Percentiles rank a stretch among this genome's conserved stretches.
These are phyloP conservation scores for Meloidogyne exigua DNA, from an alignment of 1,140 invertebrate species.

Conservation along the genomic window DNA sequence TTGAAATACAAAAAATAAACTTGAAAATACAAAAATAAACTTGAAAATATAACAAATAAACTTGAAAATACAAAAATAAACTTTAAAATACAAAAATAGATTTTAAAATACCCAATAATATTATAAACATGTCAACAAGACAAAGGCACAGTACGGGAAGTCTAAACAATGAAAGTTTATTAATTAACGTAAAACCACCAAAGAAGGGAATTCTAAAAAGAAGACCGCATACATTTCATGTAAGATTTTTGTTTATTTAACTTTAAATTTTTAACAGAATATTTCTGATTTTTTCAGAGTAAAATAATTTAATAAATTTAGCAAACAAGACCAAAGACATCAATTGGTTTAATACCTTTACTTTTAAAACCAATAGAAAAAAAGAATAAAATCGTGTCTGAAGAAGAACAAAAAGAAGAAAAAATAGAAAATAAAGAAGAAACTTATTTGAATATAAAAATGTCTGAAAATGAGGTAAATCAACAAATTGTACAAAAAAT, in stretches of 20 bases:
- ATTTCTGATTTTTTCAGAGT: not conserved
- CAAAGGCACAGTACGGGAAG: conserved; percentile 25
- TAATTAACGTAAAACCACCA: not conserved
- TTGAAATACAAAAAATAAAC: too few relatives aligned
- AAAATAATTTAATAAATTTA: not conserved
- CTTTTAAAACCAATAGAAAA: not conserved
- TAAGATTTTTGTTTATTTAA: not conserved
- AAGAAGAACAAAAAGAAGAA: not conserved
- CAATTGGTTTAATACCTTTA: not conserved
- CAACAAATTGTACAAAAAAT: conserved; percentile 5
- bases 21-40: too few relatives aligned
- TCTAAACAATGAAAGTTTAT: conserved; percentile 1
- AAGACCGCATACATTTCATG: conserved; percentile 25
- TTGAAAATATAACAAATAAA: too few relatives aligned
- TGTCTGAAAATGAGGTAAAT: not conserved
- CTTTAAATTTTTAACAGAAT: not conserved
- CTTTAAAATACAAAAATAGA: too few relatives aligned
- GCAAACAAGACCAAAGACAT: not conserved
- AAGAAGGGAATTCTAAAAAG: conserved; percentile 31
- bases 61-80: too few relatives aligned
- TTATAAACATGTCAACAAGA: not conserved
- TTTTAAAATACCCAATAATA: not conserved
- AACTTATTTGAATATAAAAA: not conserved
- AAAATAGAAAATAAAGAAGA: not conserved
- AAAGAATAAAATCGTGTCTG: not conserved